Conservation (phyloP, 2,797 vertebrate genomes). For the Micromesistius poutassou region DNA sequence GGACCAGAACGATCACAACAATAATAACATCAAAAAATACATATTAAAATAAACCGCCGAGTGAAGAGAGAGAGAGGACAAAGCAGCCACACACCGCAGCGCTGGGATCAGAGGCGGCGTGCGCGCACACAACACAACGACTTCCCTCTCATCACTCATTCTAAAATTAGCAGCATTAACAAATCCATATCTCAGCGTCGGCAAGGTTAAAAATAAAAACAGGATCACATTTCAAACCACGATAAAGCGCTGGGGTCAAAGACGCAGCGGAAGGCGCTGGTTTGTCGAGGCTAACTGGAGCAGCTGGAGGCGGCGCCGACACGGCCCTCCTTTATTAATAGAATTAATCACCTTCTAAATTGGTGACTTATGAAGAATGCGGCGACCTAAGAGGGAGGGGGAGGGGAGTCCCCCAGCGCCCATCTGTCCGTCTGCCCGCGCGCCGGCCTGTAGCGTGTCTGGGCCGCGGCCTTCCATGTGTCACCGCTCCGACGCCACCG, state of each 20-base stretch:
- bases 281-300: not conserved
- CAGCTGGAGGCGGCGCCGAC: not conserved
- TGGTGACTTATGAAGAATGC: conserved; percentile 6
- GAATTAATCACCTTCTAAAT: conserved; percentile 9
- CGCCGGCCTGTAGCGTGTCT: not conserved
- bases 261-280: not conserved
- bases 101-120: not conserved
- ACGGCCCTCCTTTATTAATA: not conserved
- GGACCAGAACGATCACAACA: conserved; percentile 2
- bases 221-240: not conserved
- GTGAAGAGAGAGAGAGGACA: conserved; percentile 14
- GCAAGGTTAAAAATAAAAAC: not conserved
- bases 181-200: not conserved
- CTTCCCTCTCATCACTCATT: not conserved
- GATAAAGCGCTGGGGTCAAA: not conserved
- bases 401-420: not conserved
- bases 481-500: not conserved
- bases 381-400: not conserved
- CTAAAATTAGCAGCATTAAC: not conserved
- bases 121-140: conserved; percentile 25
- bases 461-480: not conserved
- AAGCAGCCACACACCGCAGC: not conserved
- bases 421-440: conserved; percentile 4
- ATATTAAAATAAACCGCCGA: conserved; percentile 17
- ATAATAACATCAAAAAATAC: conserved; percentile 10